phyloP scores from a whole-genome alignment of 1,140 invertebrate genomes.

The Piezodorus guildinii region DNA sequence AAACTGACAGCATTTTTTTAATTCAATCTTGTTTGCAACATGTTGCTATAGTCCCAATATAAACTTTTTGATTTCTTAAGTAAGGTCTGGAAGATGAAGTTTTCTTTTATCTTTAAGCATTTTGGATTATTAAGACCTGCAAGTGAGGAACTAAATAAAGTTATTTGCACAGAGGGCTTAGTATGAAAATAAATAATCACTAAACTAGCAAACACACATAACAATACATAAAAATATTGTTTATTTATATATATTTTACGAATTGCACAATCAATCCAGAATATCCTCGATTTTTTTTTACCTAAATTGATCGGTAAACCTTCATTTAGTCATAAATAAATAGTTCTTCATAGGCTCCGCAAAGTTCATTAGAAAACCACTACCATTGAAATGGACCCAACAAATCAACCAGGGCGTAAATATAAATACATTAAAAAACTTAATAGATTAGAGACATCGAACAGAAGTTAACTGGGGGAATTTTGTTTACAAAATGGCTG shows the following conservation, averaged over 20 bases:
- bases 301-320: slow-evolving; percentile 2
- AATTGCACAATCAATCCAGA: slow-evolving; percentile 13
- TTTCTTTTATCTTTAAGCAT: slow-evolving; percentile 9
- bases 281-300: neutral
- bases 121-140: neutral
- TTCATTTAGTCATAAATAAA: neutral
- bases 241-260: no score
- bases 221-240: no score
- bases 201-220: no score
- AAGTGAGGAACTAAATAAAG: neutral
- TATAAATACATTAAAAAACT: neutral
- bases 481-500: slow-evolving; percentile 15
- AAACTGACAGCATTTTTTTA: slow-evolving; percentile 40
- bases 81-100: slow-evolving; percentile 8
- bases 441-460: neutral
- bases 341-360: neutral
- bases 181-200: neutral
- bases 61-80: neutral
- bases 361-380: neutral
- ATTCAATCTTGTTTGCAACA: slow-evolving; percentile 3
- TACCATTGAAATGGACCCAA: neutral
- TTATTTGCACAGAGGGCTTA: neutral
- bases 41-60: neutral
- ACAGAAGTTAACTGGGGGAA: neutral
- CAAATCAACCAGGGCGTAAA: neutral